Conservation (phyloP, 2,113 vertebrate genomes). For the Mirza zaza region DNA sequence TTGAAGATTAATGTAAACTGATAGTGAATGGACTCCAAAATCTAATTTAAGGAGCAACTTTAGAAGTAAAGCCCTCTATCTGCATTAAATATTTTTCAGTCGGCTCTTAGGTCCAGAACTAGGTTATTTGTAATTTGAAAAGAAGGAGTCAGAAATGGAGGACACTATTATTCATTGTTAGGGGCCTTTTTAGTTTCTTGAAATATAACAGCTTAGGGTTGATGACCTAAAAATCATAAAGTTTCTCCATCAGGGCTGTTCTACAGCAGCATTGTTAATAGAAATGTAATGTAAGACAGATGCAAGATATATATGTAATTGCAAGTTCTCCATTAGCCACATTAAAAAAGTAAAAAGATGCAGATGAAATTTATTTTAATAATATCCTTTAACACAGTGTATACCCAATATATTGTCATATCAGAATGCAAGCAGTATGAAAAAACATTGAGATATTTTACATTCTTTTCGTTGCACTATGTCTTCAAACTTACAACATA, state of each 20-base stretch:
- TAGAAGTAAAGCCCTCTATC: neutral
- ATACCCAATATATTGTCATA: neutral
- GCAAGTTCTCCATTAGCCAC: neutral
- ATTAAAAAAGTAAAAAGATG: neutral
- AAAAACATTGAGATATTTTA: neutral
- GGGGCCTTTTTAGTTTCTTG: neutral
- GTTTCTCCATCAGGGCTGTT: neutral
- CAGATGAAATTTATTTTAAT: neutral
- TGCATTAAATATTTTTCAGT: neutral
- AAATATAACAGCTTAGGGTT: neutral
- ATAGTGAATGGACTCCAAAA: conserved; percentile 1
- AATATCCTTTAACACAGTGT: neutral
- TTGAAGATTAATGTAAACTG: neutral
- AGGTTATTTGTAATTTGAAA: conserved; percentile 14
- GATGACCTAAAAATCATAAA: neutral
- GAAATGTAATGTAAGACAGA: neutral
- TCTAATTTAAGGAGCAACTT: neutral
- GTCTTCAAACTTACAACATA: neutral
- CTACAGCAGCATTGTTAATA: neutral
- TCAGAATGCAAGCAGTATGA: neutral
- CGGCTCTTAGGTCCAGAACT: neutral
- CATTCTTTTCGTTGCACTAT: neutral
- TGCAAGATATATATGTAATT: neutral
- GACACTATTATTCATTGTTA: neutral
- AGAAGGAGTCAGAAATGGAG: neutral